These are phyloP conservation scores for Stegodyphus dumicola DNA, from an alignment of 1,140 invertebrate genomes.

Conservation along the genomic window DNA sequence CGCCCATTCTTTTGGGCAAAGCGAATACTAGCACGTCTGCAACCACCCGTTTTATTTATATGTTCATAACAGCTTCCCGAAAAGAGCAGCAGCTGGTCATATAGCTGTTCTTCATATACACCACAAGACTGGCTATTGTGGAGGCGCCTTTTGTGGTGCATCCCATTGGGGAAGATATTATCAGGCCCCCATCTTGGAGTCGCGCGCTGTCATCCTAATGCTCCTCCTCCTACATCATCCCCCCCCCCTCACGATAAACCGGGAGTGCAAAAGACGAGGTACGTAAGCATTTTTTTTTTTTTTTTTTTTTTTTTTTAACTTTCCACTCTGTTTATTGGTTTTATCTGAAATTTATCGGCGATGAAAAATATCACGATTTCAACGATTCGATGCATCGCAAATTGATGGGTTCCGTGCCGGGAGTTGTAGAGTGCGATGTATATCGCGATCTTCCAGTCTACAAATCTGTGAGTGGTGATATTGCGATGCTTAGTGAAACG, in stretches of 20 bases:
- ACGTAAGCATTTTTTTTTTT: not conserved
- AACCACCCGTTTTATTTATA: not conserved
- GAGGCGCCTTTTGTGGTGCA: constrained; percentile 13
- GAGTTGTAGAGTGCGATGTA: not conserved
- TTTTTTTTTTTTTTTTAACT: not conserved
- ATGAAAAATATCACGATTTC: not conserved
- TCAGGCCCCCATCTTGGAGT: constrained; percentile 46
- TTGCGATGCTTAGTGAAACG: not conserved
- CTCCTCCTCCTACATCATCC: not conserved
- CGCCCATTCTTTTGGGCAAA: no score
- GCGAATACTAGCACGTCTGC: no score
- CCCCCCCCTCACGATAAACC: not conserved
- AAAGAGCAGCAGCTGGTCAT: not conserved
- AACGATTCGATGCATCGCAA: not conserved
- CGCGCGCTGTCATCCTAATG: not conserved
- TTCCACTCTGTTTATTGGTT: not conserved
- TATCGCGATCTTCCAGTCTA: not conserved
- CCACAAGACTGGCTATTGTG: constrained; percentile 14
- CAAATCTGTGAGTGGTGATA: not conserved
- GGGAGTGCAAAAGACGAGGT: not conserved
- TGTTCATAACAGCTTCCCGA: not conserved
- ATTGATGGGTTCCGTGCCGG: not conserved
- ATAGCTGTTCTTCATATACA: not conserved
- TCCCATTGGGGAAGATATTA: not conserved
- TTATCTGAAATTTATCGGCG: not conserved